Base-by-base conservation (phyloP, 2,888 invertebrate species). In the Amaurobius ferox region DNA sequence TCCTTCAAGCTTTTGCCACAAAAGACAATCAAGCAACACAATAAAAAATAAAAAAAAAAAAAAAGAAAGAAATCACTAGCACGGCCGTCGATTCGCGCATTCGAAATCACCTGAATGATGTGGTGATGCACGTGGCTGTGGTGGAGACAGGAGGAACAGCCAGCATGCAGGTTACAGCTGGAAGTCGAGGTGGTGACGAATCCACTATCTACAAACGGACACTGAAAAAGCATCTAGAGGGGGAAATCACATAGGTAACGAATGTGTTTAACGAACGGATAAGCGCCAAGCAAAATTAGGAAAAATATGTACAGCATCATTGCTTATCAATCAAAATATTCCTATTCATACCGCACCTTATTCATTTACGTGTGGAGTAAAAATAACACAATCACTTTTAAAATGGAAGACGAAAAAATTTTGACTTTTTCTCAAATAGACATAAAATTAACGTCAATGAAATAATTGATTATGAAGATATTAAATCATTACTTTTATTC, bases 171-270 rank as follows among this genome's bases (percentile, higher is more conserved):
- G 74, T 32, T 30, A 28, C 62, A 70, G 61, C 62, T 29, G 78
- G 19, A 70, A 16, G 68, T 30, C 62, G 78, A 40, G 30, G 70
- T 70, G 61, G 29, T 29, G 39, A 39, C n/a, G 44, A 16, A 70
- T 61, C 23, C 55, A 55, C 55, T 23, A 55, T 23, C 16, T 23
- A 55, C 23, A 55, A 19, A 55, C 19, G 23, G 55, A 16, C 23
- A 19, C 23, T 19, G 19, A 5, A 19, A 55, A 55, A 23, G 55
- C 55, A 55, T 55, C 55, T 55, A 55, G 23, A 55, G 55, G 55
- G 23, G 16, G 16, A 55, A 55, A 23, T 23, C 23, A 35, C 35
- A n/a, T n/a, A n/a, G n/a, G n/a, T n/a, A n/a, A n/a, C n/a, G n/a
- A n/a, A n/a, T n/a, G n/a, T n/a, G n/a, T n/a, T n/a, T n/a, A n/a